These are phyloP conservation scores for Morone chrysops DNA, from an alignment of 2,113 vertebrate genomes.

Conservation along the genomic window DNA sequence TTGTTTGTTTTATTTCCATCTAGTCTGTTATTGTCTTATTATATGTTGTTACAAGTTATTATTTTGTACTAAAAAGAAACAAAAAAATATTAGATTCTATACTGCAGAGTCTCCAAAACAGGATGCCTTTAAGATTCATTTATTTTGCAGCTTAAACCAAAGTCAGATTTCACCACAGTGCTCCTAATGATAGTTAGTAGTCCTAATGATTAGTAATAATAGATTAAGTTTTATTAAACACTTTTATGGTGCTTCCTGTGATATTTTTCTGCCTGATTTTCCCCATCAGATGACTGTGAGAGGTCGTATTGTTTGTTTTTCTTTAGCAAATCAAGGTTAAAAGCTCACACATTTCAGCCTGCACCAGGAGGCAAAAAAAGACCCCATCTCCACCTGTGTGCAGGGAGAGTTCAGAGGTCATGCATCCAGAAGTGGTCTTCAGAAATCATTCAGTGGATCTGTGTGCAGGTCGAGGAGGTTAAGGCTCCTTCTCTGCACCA, in stretches of 20 bases:
- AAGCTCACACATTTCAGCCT: not conserved
- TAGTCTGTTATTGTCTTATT: too few relatives aligned
- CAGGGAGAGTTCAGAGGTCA: slow-evolving; percentile 45
- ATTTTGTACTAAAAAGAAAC: too few relatives aligned
- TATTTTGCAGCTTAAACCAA: not conserved
- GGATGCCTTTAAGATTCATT: too few relatives aligned
- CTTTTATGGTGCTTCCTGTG: too few relatives aligned
- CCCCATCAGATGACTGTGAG: not conserved
- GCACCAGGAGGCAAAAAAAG: not conserved
- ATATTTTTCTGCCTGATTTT: not conserved
- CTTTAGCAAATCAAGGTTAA: not conserved
- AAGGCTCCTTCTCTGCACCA: slow-evolving; percentile 33
- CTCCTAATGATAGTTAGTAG: not conserved
- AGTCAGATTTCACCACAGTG: not conserved
- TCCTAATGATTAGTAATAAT: too few relatives aligned
- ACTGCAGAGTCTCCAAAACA: too few relatives aligned
- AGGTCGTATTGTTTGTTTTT: not conserved
- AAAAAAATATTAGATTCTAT: too few relatives aligned
- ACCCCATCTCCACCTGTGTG: not conserved
- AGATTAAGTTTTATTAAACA: not conserved
- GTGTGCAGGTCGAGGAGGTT: slow-evolving; percentile 28
- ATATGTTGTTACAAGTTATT: too few relatives aligned
- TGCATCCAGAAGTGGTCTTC: slow-evolving; percentile 40
- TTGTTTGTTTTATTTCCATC: too few relatives aligned
- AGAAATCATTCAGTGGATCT: slow-evolving; percentile 37